phyloP scores from a whole-genome alignment of 1,140 invertebrate species.

The Zaprionus inermis region DNA sequence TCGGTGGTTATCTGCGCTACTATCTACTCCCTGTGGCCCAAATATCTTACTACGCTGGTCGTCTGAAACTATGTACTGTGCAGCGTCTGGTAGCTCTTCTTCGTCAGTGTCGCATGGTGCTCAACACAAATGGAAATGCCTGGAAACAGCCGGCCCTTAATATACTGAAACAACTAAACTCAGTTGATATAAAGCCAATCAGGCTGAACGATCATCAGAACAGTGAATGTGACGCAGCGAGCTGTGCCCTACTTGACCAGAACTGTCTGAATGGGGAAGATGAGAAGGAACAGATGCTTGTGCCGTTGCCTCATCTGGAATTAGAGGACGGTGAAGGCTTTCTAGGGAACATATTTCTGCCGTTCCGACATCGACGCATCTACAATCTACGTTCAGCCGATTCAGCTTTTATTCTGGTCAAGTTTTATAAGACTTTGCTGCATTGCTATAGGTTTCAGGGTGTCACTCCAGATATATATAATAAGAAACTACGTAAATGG shows the following conservation, averaged over 20 bases:
- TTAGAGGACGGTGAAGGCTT: conserved; percentile 50
- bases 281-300: conserved; percentile 63
- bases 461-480: conserved; percentile 51
- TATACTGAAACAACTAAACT: conserved; percentile 45
- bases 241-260: conserved; percentile 63
- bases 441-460: conserved; percentile 70
- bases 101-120: conserved; percentile 55
- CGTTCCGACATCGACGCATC: conserved; percentile 67
- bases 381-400: conserved; percentile 67
- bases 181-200: conserved; percentile 42
- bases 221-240: conserved; percentile 45
- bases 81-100: conserved; percentile 61
- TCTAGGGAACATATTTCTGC: conserved; percentile 73
- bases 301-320: conserved; percentile 69
- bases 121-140: conserved; percentile 81
- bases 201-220: conserved; percentile 7
- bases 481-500: conserved; percentile 67
- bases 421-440: conserved; percentile 64
- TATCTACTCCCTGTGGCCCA: conserved; percentile 73
- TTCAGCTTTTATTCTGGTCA: conserved; percentile 63
- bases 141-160: conserved; percentile 59
- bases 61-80: conserved; percentile 57
- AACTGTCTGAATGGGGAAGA: conserved; percentile 16
- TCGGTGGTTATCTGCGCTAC: conserved; percentile 74
- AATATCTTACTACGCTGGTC: conserved; percentile 76